Evolutionary conservation across 2,797 vertebrate genomes (phyloP).

Genomic region (Poeciliopsis presidionis): DNA sequence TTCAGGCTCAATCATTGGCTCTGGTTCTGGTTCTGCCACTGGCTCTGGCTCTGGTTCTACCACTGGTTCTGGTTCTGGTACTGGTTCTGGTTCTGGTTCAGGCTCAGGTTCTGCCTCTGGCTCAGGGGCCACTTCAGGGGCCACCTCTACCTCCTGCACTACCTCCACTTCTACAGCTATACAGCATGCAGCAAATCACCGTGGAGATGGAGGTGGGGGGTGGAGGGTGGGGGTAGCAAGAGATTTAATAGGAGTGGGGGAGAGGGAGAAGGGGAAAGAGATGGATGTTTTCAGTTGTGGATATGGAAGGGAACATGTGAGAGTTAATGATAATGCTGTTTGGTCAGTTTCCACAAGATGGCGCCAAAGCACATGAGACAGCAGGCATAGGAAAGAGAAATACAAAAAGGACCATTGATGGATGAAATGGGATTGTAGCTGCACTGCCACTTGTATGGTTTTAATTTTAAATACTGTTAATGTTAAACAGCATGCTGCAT

Average conservation of each 20-base stretch:
- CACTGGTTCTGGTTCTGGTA: slow-evolving; percentile 59
- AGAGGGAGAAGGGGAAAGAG: slow-evolving; percentile 15
- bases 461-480: slow-evolving; percentile 39
- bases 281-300: slow-evolving; percentile 28
- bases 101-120: slow-evolving; percentile 65
- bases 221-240: slow-evolving; percentile 63
- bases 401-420: slow-evolving; percentile 52
- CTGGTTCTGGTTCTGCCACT: slow-evolving; percentile 1
- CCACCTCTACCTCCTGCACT: slow-evolving; percentile 83
- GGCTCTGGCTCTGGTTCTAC: slow-evolving; percentile 56
- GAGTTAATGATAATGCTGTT: slow-evolving; percentile 36
- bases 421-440: slow-evolving; percentile 40
- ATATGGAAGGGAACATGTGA: slow-evolving; percentile 19
- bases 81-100: slow-evolving; percentile 63
- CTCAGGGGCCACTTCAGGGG: slow-evolving; percentile 69
- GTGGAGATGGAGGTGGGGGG: slow-evolving; percentile 28
- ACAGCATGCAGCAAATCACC: slow-evolving; percentile 81
- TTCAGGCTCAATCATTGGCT: slow-evolving; percentile 69
- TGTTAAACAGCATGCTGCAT: slow-evolving; percentile 65
- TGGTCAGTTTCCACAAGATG: slow-evolving; percentile 48
- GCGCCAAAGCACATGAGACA: slow-evolving; percentile 54
- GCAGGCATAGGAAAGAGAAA: slow-evolving; percentile 56
- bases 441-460: slow-evolving; percentile 14
- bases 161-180: slow-evolving; percentile 76
- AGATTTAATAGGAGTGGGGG: slow-evolving; percentile 69